phyloP scores from a whole-genome alignment of 2,113 vertebrate genomes.

The Coreoperca whiteheadi region DNA sequence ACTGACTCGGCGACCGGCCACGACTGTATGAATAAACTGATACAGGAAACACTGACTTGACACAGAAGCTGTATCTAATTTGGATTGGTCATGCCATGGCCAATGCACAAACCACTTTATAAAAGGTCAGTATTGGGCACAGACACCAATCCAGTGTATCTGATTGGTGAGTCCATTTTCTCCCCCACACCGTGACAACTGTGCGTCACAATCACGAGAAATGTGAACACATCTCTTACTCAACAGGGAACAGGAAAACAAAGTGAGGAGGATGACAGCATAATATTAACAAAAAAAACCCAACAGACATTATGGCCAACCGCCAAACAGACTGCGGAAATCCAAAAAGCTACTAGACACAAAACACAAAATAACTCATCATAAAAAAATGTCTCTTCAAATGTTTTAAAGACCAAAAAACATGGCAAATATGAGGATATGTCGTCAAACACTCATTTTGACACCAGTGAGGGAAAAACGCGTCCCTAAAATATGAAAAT shows the following conservation, averaged over 20 bases:
- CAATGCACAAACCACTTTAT: not conserved
- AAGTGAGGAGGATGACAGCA: not conserved
- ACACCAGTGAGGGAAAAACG: constrained; percentile 11
- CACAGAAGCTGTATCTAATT: not conserved
- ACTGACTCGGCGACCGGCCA: not conserved
- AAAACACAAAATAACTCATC: not conserved
- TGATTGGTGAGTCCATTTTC: not conserved
- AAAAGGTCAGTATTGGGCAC: not conserved
- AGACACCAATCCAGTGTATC: not conserved
- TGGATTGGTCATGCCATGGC: not conserved
- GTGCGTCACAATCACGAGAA: constrained; percentile 48
- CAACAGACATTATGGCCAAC: not conserved
- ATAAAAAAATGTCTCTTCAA: not conserved
- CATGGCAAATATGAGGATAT: not conserved
- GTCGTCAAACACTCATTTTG: constrained; percentile 2
- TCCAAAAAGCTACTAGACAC: not conserved
- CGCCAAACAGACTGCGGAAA: not conserved
- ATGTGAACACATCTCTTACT: not conserved
- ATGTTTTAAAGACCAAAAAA: not conserved
- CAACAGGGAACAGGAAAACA: constrained; percentile 3
- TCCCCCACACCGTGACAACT: constrained; percentile 5
- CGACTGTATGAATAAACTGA: not conserved
- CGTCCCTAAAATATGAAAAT: constrained; percentile 28
- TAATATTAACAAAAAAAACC: not conserved
- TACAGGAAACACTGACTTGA: not conserved